Evolutionary conservation across 2,113 vertebrate species (phyloP).

Genomic region (Phyllopteryx taeniolatus): DNA sequence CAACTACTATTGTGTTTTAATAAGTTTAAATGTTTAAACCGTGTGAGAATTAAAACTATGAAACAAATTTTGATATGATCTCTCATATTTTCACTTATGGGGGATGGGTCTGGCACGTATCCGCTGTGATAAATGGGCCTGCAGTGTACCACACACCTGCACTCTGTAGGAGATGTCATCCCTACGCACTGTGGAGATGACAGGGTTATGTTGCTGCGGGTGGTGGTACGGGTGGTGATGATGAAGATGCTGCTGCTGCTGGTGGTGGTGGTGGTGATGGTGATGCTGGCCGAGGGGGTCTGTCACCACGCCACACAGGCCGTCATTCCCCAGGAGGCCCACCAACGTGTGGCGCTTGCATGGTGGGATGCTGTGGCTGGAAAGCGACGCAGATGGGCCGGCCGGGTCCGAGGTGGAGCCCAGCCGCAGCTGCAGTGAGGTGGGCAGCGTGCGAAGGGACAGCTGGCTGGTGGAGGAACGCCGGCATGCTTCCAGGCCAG

Average conservation of each 20-base stretch:
- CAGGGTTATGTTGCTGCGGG: slow-evolving; percentile 76
- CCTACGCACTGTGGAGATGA: slow-evolving; percentile 78
- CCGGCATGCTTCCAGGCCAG: slow-evolving; percentile 90
- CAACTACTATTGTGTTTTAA: neutral
- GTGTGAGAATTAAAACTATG: no score
- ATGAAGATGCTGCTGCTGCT: slow-evolving; percentile 67
- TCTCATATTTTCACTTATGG: no score
- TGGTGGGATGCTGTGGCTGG: slow-evolving; percentile 95
- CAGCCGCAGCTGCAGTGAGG: slow-evolving; percentile 92
- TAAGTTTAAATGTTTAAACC: no score
- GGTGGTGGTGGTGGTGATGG: slow-evolving; percentile 68
- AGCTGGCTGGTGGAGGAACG: slow-evolving; percentile 97
- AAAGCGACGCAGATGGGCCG: slow-evolving; percentile 87
- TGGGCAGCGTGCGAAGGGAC: slow-evolving; percentile 90
- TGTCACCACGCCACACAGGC: slow-evolving; percentile 71
- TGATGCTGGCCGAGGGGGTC: slow-evolving; percentile 66
- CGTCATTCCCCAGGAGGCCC: slow-evolving; percentile 89
- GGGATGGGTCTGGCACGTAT: no score
- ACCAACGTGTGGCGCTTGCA: slow-evolving; percentile 93
- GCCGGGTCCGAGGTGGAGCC: slow-evolving; percentile 83
- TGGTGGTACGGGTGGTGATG: slow-evolving; percentile 69
- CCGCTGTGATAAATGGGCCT: no score
- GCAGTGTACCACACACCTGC: slow-evolving; percentile 75
- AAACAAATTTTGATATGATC: no score
- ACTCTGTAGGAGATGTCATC: slow-evolving; percentile 96